Evolutionary conservation across 2,888 invertebrate species (phyloP).

Genomic region (Silvanus unidentatus): DNA sequence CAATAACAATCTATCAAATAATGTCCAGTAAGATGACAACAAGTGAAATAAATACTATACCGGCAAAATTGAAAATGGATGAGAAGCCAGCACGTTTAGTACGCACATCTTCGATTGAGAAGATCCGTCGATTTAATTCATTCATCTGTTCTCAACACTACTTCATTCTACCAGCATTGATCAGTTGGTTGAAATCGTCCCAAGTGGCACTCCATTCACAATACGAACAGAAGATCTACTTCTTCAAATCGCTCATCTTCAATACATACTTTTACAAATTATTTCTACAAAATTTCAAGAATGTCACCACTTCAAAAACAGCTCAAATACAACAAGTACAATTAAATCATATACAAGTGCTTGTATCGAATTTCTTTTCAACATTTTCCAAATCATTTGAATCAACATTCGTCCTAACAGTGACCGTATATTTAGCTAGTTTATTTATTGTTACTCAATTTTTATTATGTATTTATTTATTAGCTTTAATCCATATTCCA

Average conservation of each 20-base stretch:
- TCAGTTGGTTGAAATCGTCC: slow-evolving; percentile 36
- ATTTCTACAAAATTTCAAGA: slow-evolving; percentile 3
- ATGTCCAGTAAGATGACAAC: slow-evolving; percentile 26
- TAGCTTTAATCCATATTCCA: slow-evolving; percentile 26
- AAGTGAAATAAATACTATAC: slow-evolving; percentile 16
- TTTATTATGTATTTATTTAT: slow-evolving; percentile 26
- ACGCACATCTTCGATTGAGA: slow-evolving; percentile 36
- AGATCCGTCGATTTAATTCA: slow-evolving; percentile 37
- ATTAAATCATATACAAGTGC: too few species aligned
- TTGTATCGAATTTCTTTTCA: slow-evolving; percentile 10
- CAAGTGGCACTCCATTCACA: slow-evolving; percentile 30
- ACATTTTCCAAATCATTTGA: slow-evolving; percentile 17
- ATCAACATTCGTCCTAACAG: slow-evolving; percentile 20
- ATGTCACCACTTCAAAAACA: neutral
- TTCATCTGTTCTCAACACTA: slow-evolving; percentile 41
- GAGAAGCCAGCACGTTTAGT: slow-evolving; percentile 28
- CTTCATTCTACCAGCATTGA: slow-evolving; percentile 35
- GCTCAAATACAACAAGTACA: neutral
- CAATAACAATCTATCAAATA: neutral
- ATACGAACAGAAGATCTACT: slow-evolving; percentile 30
- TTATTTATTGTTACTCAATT: slow-evolving; percentile 28
- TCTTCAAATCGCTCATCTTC: slow-evolving; percentile 28
- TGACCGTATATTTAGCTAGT: slow-evolving; percentile 27
- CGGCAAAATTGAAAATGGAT: slow-evolving; percentile 17
- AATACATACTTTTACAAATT: slow-evolving; percentile 26